Percentiles rank a stretch among this genome's conserved stretches.
phyloP scores from a whole-genome alignment of 2,797 vertebrate genomes.

The Acrossocheilus fasciatus region DNA sequence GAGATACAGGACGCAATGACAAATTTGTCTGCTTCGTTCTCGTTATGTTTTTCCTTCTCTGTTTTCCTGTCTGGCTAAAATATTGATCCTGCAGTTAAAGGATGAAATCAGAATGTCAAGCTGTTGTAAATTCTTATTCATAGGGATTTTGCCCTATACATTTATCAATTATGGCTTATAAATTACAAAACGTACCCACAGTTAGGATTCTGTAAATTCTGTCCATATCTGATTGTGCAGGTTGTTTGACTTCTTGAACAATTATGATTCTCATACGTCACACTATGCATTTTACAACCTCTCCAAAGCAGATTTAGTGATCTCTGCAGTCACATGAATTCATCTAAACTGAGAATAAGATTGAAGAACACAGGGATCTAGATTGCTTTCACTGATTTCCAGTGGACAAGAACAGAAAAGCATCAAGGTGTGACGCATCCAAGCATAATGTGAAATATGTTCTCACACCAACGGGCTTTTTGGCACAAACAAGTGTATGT shows the following conservation, averaged over 20 bases:
- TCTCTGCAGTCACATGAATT: constrained; percentile 26
- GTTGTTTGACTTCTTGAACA: not conserved
- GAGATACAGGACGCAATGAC: constrained; percentile 45
- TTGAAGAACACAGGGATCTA: constrained; percentile 24
- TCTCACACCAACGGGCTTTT: constrained; percentile 67
- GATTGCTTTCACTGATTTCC: not conserved
- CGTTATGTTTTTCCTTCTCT: not conserved
- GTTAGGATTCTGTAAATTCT: not conserved
- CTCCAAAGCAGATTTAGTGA: not conserved
- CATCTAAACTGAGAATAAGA: constrained; percentile 45
- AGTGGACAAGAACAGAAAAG: not conserved
- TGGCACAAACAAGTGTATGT: constrained; percentile 49
- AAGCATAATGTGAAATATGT: constrained; percentile 70
- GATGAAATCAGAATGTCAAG: not conserved
- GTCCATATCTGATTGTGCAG: not conserved
- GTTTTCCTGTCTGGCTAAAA: not conserved
- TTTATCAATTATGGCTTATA: not conserved
- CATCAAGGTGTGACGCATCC: constrained; percentile 59
- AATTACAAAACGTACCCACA: not conserved
- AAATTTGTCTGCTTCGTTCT: constrained; percentile 26
- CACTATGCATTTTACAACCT: not conserved
- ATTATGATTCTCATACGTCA: not conserved
- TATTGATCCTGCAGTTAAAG: not conserved
- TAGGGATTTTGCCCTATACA: not conserved
- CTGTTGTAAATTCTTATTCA: not conserved